Evolutionary conservation across 2,888 invertebrate genomes (phyloP).

Genomic region (Spodoptera littoralis): DNA sequence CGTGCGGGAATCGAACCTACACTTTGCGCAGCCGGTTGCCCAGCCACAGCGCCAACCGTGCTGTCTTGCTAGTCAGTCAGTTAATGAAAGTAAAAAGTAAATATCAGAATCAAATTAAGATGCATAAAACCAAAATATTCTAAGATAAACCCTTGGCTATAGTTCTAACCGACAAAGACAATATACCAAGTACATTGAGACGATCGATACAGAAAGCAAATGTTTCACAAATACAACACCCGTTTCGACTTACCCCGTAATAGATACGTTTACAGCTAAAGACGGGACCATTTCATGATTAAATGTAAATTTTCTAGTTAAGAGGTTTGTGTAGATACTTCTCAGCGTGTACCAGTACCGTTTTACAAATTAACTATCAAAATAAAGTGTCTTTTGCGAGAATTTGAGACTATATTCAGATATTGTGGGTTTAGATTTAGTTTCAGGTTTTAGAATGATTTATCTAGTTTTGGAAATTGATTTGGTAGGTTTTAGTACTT

Average conservation of each 20-base stretch:
- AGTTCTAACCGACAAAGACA: constrained; percentile 6
- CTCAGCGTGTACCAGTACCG: constrained; percentile 39
- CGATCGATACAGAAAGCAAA: constrained; percentile 46
- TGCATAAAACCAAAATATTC: no score
- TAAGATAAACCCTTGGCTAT: no score
- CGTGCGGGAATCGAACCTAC: no score
- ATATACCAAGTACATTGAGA: constrained; percentile 17
- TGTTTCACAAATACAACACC: constrained; percentile 40
- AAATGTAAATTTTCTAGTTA: constrained; percentile 56
- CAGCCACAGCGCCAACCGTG: no score
- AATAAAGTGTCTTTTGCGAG: constrained; percentile 16
- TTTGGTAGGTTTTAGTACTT: no score
- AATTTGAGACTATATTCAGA: not conserved
- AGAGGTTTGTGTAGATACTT: constrained; percentile 34
- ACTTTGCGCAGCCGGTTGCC: no score
- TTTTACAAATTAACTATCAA: constrained; percentile 48
- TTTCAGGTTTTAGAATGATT: no score
- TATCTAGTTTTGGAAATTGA: not conserved
- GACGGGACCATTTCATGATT: constrained; percentile 53
- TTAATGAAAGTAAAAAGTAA: no score
- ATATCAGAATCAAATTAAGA: no score
- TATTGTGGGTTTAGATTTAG: not conserved
- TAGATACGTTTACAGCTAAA: constrained; percentile 54
- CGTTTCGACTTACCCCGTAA: constrained; percentile 41
- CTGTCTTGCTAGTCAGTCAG: no score